phyloP scores from a whole-genome alignment of 2,113 vertebrate genomes.

The Ictidomys tridecemlineatus region DNA sequence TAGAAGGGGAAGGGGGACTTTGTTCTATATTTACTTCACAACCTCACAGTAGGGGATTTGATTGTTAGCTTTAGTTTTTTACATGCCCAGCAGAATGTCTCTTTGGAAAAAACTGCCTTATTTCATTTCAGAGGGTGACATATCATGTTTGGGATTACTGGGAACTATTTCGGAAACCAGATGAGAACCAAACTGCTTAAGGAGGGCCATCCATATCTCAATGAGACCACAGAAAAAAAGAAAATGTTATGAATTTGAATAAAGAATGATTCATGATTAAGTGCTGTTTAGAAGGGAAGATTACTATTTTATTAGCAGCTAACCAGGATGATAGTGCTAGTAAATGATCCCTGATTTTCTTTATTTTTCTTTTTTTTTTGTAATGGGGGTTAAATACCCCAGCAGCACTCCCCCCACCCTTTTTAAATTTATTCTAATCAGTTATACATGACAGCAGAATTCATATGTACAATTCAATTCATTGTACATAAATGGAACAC shows the following conservation, averaged over 20 bases:
- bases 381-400: too few relatives aligned
- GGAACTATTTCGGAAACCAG: background rate
- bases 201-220: background rate
- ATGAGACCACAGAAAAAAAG: background rate
- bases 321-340: background rate
- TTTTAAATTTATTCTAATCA: too few relatives aligned
- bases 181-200: background rate
- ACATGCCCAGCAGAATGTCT: background rate
- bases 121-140: background rate
- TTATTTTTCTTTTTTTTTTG: too few relatives aligned
- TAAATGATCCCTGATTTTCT: background rate
- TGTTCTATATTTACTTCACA: slow-evolving; percentile 2
- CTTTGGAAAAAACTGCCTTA: background rate
- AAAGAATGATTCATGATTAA: background rate
- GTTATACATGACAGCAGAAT: too few relatives aligned
- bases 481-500: too few relatives aligned
- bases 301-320: background rate
- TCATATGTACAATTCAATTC: too few relatives aligned
- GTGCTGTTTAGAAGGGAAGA: background rate
- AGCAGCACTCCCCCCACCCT: too few relatives aligned
- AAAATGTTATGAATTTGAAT: background rate
- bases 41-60: background rate
- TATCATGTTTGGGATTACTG: background rate
- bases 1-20: accelerated
- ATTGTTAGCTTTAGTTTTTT: background rate